Evolutionary conservation across 1,140 invertebrate species (phyloP), one percentile per base, ranked within the genome.

Genomic region (Micrasema minimum): DNA sequence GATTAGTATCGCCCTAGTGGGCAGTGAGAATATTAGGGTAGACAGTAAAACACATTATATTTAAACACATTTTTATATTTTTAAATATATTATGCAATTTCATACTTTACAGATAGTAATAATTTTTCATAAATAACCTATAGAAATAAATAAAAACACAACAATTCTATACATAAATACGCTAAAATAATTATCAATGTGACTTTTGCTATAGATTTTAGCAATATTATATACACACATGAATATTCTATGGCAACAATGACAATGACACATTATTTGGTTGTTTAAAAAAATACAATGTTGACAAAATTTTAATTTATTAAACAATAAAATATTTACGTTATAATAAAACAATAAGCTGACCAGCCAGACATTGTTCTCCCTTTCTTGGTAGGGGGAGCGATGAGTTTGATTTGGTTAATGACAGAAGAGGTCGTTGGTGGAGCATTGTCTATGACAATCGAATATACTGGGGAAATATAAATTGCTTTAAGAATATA

Each of bases 61-160:
- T 72, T 22, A 72, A 72, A 72, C 71, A 72, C 71, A 72, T 62
- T 72, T n/a, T 72, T 66, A 72, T 72, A 72, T 46, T 65, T 72
- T 72, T 67, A 45, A 68, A 62, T 53, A 51, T 72, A 72, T 68
- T 69, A 67, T 61, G 66, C 66, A 72, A 69, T 72, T 59, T 70
- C 68, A 71, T 65, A 51, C 26, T 51, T 71, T 72, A 72, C 70
- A 72, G 71, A 67, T 72, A 67, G 67, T 72, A 67, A 72, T 67
- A 62, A n/a, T 72, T 55, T n/a, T 66, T 53, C 66, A 57, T 71
- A 31, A 61, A 66, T 66, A 67, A 61, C 38, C 55, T 67, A 72
- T 72, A 50, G 50, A 66, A 72, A 72, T 72, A 72, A 72, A 72
- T 72, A 61, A 66, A 72, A 72, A 72, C 68, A 71, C 61, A 72